Evolutionary conservation across 2,888 invertebrate genomes (phyloP).

Genomic region (Lithophane ornitopus): DNA sequence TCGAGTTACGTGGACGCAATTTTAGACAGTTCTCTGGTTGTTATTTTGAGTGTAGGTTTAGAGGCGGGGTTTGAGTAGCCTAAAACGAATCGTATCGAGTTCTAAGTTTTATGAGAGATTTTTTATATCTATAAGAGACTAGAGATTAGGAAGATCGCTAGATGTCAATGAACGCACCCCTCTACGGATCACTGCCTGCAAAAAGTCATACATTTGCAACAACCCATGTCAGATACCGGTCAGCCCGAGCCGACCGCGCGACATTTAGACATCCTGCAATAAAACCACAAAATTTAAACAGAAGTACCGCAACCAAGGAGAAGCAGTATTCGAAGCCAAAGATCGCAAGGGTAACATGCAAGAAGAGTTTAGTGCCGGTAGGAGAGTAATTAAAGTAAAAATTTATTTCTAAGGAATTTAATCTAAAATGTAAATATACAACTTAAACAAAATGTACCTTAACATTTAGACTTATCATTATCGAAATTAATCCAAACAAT

Average conservation of each 20-base stretch:
- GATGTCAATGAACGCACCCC: conserved; percentile 64
- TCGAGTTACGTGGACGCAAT: conserved; percentile 57
- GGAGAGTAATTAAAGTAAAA: conserved; percentile 71
- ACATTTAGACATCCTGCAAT: conserved; percentile 68
- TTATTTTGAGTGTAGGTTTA: conserved; percentile 58
- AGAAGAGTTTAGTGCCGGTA: conserved; percentile 71
- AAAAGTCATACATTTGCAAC: conserved; percentile 47
- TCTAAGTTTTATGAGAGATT: conserved; percentile 36
- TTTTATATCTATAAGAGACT: conserved; percentile 45
- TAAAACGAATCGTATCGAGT: conserved; percentile 53
- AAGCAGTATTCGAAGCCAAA: conserved; percentile 72
- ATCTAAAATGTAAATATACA: conserved; percentile 79
- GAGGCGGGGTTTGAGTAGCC: conserved; percentile 50
- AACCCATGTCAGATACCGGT: conserved; percentile 44
- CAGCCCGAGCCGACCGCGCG: conserved; percentile 55
- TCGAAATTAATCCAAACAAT: conserved; percentile 68
- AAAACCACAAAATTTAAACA: conserved; percentile 70
- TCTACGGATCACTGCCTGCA: conserved; percentile 55
- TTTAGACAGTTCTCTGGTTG: conserved; percentile 43
- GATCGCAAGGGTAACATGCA: conserved; percentile 74
- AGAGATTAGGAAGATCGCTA: conserved; percentile 46
- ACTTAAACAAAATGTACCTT: conserved; percentile 73
- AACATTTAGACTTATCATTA: conserved; percentile 73
- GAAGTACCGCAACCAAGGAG: conserved; percentile 77
- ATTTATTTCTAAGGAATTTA: conserved; percentile 77